phyloP scores from a whole-genome alignment of 1,140 invertebrate genomes.

The Babylonia areolata region DNA sequence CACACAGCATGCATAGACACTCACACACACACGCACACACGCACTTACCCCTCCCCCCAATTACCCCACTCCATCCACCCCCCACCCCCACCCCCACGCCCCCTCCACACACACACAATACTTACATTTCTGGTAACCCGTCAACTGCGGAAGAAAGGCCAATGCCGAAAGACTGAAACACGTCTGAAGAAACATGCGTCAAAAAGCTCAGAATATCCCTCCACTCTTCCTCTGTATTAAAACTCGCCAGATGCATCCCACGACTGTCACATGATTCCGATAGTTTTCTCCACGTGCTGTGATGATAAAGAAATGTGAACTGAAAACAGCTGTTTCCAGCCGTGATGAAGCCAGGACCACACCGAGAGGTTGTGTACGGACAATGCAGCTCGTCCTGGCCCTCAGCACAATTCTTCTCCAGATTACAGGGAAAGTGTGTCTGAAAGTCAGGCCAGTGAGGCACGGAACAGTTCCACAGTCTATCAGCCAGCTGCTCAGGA shows the following conservation, averaged over 20 bases:
- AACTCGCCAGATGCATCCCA: not conserved
- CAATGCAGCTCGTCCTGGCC: not conserved
- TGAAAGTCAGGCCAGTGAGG: not conserved
- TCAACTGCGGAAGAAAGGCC: too few relatives aligned
- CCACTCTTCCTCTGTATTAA: constrained; percentile 1
- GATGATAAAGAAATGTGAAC: not conserved
- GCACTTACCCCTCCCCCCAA: too few relatives aligned
- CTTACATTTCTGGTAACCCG: too few relatives aligned
- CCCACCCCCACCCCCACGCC: too few relatives aligned
- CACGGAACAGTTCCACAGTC: constrained; percentile 11
- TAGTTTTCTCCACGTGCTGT: not conserved
- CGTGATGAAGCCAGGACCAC: not conserved
- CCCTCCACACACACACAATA: too few relatives aligned
- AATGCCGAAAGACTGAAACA: too few relatives aligned
- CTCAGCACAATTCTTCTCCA: not conserved
- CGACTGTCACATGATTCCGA: not conserved
- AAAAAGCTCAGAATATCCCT: not conserved
- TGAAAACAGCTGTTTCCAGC: not conserved
- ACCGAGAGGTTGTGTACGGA: not conserved
- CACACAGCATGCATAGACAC: too few relatives aligned
- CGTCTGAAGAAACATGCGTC: too few relatives aligned
- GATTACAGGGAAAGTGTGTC: not conserved
- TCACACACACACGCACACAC: too few relatives aligned
- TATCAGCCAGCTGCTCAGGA: not conserved
- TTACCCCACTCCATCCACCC: too few relatives aligned